These are phyloP conservation scores for Machaerirhynchus nigripectus DNA, from an alignment of 2,113 vertebrate species.

Conservation along the genomic window DNA sequence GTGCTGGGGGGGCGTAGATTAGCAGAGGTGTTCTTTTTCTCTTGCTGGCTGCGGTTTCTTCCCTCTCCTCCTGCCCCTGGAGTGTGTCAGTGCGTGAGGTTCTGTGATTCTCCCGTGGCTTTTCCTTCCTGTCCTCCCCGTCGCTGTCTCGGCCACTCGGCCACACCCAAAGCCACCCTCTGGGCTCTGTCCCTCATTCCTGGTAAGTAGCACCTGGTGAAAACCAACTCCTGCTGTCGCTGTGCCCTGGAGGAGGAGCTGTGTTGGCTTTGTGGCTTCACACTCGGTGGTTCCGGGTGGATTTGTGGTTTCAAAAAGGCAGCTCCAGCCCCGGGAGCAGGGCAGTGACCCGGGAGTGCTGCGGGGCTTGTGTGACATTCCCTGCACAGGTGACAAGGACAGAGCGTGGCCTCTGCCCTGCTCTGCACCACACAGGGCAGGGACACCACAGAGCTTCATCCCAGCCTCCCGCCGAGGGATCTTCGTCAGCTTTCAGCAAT, in stretches of 20 bases:
- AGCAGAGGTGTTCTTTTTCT: not conserved
- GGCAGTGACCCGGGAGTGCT: not conserved
- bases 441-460: fast-evolving
- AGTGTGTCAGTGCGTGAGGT: slow-evolving; percentile 28
- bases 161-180: not conserved
- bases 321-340: not conserved
- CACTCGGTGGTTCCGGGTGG: not conserved
- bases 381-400: not conserved
- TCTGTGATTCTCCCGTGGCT: not conserved
- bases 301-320: not conserved
- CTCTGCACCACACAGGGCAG: not conserved
- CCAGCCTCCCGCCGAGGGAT: not conserved
- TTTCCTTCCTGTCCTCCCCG: not conserved
- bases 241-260: not conserved
- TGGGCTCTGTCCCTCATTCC: not conserved
- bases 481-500: not conserved
- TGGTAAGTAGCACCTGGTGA: not conserved
- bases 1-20: not conserved
- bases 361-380: not conserved
- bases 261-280: not conserved
- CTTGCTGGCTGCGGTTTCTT: slow-evolving; percentile 23
- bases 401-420: not conserved
- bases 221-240: not conserved
- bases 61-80: not conserved
- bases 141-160: not conserved